Base-by-base conservation (phyloP, 2,888 invertebrate species). In the Mellilla xanthometata region DNA sequence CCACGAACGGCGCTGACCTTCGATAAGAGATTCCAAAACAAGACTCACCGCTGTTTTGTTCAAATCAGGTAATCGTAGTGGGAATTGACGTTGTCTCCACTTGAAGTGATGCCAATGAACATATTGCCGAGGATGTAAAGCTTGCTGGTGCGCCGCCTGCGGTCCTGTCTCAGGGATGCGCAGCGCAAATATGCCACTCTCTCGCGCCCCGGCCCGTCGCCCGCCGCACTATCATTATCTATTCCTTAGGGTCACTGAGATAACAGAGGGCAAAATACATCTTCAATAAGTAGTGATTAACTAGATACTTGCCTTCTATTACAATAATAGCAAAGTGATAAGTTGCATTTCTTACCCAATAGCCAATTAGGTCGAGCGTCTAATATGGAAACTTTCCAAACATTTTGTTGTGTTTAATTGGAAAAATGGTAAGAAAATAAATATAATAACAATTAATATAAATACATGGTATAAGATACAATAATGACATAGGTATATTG, bases 1-100 rank as follows among this genome's bases (percentile, higher is more conserved):
- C 34, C 52, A 53, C 48, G 30, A 39, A 24, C 54, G 50, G 48
- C 39, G 32, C 49, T 74, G 74, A 78, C 69, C 71, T 66, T 57
- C 50, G 66, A 65, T 74, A 77, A 71, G 56, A 55, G 41, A 60
- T 58, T 61, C 54, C 29, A 60, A 61, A 65, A 56, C 32, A 46
- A 58, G 39, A 49, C 81, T 81, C 67, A 87, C 86, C 86, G 72
- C 56, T 54, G 54, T 60, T 49, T 58, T 47, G 74, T 79, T 89
- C 89, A 89, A 83, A 89, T 89, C 56, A 87, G 71, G 65, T 89
- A 89, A 67, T 89, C 89, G 88, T 89, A 89, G 62, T 89, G 89
- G 45, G 89, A 86, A 72, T 88, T 83, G 49, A 87, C 86, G 83
- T 87, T 88, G 72, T 76, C 88, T 73, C 81, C 88, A 72, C 74